Conservation (phyloP, 2,113 vertebrate species). For the Lepisosteus oculatus region DNA sequence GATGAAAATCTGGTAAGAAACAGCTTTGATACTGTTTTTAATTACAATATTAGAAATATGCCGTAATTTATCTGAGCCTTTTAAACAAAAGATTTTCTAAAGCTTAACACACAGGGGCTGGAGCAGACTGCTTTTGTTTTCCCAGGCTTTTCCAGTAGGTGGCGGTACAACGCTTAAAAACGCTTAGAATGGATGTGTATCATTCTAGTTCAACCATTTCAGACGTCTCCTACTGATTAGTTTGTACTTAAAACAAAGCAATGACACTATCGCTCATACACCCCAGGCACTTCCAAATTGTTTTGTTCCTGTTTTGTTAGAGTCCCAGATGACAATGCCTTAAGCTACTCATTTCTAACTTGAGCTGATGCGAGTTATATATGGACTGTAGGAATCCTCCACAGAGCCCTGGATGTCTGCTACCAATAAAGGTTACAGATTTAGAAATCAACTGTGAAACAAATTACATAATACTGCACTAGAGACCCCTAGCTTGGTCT, state of each 20-base stretch:
- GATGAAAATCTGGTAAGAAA: no score
- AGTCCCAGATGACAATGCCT: conserved; percentile 51
- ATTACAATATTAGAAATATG: no score
- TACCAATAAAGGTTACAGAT: conserved; percentile 61
- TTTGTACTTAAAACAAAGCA: conserved; percentile 49
- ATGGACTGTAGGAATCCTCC: conserved; percentile 39
- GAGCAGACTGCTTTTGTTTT: no score
- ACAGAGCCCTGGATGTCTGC: conserved; percentile 42
- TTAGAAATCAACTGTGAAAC: conserved; percentile 26
- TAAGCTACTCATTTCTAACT: conserved; percentile 62
- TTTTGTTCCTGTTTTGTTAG: conserved; percentile 62
- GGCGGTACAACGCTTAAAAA: not conserved
- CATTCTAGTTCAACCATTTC: conserved; percentile 4
- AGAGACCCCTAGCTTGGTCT: no score
- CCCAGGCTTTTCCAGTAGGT: not conserved
- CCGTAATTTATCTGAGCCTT: no score
- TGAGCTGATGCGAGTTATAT: conserved; percentile 59
- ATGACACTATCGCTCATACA: conserved; percentile 46
- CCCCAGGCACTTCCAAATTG: conserved; percentile 55
- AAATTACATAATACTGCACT: conserved; percentile 24
- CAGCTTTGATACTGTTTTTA: no score
- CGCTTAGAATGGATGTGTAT: not conserved
- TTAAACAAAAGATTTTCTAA: no score
- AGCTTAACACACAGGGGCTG: no score
- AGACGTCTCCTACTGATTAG: conserved; percentile 35